Base-by-base conservation (phyloP, 2,888 invertebrate species). In the Drosophila neutralis region DNA sequence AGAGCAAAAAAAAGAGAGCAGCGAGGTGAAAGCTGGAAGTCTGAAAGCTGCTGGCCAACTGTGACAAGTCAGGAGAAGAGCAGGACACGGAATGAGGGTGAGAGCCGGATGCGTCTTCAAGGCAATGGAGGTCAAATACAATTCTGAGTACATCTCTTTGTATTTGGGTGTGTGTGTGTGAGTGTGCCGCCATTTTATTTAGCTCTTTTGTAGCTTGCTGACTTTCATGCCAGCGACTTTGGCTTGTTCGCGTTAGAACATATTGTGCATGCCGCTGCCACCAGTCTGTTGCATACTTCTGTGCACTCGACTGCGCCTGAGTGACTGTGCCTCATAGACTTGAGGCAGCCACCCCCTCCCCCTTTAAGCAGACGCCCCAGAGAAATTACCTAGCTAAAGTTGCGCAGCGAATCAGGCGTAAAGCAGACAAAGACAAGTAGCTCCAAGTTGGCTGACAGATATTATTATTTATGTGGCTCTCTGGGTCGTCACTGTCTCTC, bases 381-480 rank as follows among this genome's bases (percentile, higher is more conserved):
- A 76, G 66, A 87, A 87, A 79, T 85, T 89, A 89, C 90, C 84
- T 87, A 79, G 79, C 77, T 74, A 78, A 89, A 87, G 83, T 82
- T 87, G 83, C 90, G 83, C 73, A 77, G 77, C 90, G 80, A 90
- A 85, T 85, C 90, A 80, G 74, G 73, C 83, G 78, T 82, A 83
- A 85, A 74, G 83, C 76, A 79, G 82, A 82, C 87, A 83, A 78
- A 74, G 82, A 83, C 70, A 84, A 84, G 72, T 76, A 69, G 68
- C 77, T 82, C 31, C 77, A 69, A 71, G 40, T 77, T 80, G n/a
- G 42, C 80, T 85, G 88, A 80, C 86, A 88, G 85, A 82, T 88
- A 85, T 87, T 87, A 87, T 85, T 89, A 89, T 87, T 89, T 87
- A 89, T 84, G 73, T 73, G 69, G 66, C 78, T 78, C 73, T 76